Evolutionary conservation across 2,888 invertebrate species (phyloP).

Genomic region (Nasonia oneida): DNA sequence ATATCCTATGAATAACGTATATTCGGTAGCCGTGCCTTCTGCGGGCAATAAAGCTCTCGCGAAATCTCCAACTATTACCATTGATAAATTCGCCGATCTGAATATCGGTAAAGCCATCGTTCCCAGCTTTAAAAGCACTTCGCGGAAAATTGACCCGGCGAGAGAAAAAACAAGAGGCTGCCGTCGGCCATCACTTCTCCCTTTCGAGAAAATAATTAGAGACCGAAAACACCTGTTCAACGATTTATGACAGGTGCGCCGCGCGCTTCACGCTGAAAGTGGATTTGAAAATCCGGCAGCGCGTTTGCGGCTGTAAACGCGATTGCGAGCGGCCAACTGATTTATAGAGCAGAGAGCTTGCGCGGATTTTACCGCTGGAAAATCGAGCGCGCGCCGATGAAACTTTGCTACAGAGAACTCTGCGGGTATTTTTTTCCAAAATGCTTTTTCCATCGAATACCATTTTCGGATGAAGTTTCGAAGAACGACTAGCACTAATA

Average conservation of each 20-base stretch:
- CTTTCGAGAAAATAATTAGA: slow-evolving; percentile 41
- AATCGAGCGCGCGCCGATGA: slow-evolving; percentile 19
- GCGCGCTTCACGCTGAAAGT: background rate
- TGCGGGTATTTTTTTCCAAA: background rate
- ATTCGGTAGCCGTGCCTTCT: background rate
- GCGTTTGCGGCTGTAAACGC: slow-evolving; percentile 42
- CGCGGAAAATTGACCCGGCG: slow-evolving; percentile 5
- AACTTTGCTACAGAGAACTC: background rate
- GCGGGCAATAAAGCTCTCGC: background rate
- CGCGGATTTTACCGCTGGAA: slow-evolving; percentile 18
- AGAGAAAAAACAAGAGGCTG: background rate
- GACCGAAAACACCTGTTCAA: slow-evolving; percentile 41
- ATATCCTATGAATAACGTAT: background rate
- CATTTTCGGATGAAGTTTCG: background rate
- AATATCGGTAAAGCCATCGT: slow-evolving; percentile 17
- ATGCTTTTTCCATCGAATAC: background rate
- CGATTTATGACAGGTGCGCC: slow-evolving; percentile 50
- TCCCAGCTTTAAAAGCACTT: background rate
- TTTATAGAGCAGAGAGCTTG: slow-evolving; percentile 34
- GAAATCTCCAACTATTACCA: background rate
- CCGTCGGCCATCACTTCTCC: slow-evolving; percentile 6
- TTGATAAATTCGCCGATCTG: slow-evolving; percentile 9
- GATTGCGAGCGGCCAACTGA: slow-evolving; percentile 43
- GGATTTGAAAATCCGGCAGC: slow-evolving; percentile 39
- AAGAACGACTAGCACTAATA: background rate